Evolutionary conservation across 1,140 invertebrate species (phyloP).

Genomic region (Metopolophium dirhodum): DNA sequence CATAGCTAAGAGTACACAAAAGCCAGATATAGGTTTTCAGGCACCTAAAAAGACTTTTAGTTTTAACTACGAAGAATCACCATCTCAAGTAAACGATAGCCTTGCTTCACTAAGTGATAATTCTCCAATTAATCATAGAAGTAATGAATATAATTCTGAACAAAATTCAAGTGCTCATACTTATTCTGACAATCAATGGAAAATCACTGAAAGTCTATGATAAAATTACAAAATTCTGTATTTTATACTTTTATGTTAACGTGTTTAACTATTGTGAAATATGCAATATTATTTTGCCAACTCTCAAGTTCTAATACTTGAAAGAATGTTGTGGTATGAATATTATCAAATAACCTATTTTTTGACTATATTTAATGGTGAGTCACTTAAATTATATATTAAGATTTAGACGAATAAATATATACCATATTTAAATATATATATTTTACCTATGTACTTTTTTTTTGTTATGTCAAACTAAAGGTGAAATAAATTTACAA

Average conservation of each 20-base stretch:
- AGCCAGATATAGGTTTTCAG: constrained; percentile 58
- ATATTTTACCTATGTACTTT: neutral
- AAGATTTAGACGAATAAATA: neutral
- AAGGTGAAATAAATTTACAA: neutral
- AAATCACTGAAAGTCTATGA: constrained; percentile 38
- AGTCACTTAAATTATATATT: constrained; percentile 26
- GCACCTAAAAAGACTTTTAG: constrained; percentile 59
- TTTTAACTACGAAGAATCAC: constrained; percentile 57
- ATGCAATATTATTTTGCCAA: neutral
- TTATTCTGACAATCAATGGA: constrained; percentile 51
- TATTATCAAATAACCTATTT: neutral
- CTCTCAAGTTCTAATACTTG: neutral
- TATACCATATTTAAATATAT: neutral
- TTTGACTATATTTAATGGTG: constrained; percentile 14
- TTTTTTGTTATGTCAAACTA: neutral
- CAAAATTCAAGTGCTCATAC: neutral
- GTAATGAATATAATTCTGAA: constrained; percentile 35
- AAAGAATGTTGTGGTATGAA: neutral
- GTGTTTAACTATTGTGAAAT: neutral
- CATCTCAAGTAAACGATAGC: constrained; percentile 37
- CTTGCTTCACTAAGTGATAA: neutral
- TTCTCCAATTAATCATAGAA: constrained; percentile 48
- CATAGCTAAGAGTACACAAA: constrained; percentile 46
- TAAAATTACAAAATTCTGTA: neutral
- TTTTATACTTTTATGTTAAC: neutral